Evolutionary conservation across 1,140 invertebrate genomes (phyloP).

Genomic region (Teleopsis dalmanni): DNA sequence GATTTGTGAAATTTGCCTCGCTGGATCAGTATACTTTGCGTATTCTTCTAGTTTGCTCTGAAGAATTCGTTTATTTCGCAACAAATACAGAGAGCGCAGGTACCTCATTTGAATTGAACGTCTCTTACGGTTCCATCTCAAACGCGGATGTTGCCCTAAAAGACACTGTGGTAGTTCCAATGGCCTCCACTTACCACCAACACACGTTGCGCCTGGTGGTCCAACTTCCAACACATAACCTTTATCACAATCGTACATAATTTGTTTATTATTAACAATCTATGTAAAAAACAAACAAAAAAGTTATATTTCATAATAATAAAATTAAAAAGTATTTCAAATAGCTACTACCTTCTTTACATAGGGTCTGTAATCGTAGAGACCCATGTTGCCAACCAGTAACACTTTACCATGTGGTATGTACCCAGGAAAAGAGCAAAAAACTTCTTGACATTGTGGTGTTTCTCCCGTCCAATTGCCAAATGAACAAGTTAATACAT

Average conservation of each 20-base stretch:
- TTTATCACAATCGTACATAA: constrained; percentile 93
- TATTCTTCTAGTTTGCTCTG: constrained; percentile 16
- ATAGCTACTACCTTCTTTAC: constrained; percentile 65
- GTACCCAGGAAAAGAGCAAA: constrained; percentile 88
- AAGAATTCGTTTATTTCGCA: constrained; percentile 42
- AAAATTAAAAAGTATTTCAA: background rate
- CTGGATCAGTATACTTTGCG: too few relatives aligned
- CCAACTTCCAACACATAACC: constrained; percentile 80
- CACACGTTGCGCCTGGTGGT: constrained; percentile 69
- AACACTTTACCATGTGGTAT: constrained; percentile 87
- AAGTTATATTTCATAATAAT: background rate
- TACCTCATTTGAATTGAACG: constrained; percentile 52
- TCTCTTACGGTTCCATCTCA: constrained; percentile 66
- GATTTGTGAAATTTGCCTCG: too few relatives aligned
- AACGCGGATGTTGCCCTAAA: constrained; percentile 72
- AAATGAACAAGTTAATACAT: constrained; percentile 75
- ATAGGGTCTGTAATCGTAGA: constrained; percentile 95
- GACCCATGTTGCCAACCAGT: constrained; percentile 92
- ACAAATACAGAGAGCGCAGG: constrained; percentile 46
- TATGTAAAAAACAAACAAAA: constrained; percentile 17
- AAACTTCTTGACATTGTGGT: constrained; percentile 82
- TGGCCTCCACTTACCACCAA: constrained; percentile 41
- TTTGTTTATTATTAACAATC: constrained; percentile 88
- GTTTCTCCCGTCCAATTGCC: constrained; percentile 87
- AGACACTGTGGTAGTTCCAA: constrained; percentile 51